Evolutionary conservation across 2,888 invertebrate species (phyloP), one percentile per base, ranked within the genome.

Genomic region (Orthonevra nobilis): DNA sequence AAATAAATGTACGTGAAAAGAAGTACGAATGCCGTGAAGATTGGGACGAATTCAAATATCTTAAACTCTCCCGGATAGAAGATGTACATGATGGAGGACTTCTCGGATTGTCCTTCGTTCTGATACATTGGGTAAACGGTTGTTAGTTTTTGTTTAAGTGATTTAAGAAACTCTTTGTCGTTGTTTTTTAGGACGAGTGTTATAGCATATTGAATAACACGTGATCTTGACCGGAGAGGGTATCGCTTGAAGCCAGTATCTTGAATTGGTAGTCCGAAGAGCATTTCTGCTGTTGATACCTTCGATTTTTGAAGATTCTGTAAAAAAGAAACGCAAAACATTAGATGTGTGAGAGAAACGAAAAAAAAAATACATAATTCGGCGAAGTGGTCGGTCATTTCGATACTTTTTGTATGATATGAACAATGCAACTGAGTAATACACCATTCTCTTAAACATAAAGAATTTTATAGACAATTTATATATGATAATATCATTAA

Each of bases 1-100:
- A 97, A 98, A 86, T 98, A 98, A 23, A 98, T 94, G 86, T 98
- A 99, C 17, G 97, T 90, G 86, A 98, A 97, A 23, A 98, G 90
- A 10, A 96, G 91, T 1, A 96, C 89, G 85, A 97, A 97, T 1
- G 97, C 94, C 73, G 96, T 92, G 15, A 93, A 91, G 5, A 98
- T 90, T 0, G 97, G 97, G 20, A 97, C 91, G 66, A 96, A 92
- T 85, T 96, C 96, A 84, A 92, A 92, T 83, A 95, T 93, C 85
- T 95, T 95, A 82, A 96, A 94, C 87, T 96, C 94, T 56, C 96
- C 95, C 6, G 97, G 96, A 89, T 97, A 98, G 87, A 96, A 95
- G 58, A 98, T 93, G 81, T 92, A 88, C 1, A 90, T 90, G 58
- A 92, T 91, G 38, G 90, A 88, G 0, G 88, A 84, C 26, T 86